These are phyloP conservation scores for Liodrosophila aerea DNA, from an alignment of 2,888 invertebrate species.

Conservation along the genomic window DNA sequence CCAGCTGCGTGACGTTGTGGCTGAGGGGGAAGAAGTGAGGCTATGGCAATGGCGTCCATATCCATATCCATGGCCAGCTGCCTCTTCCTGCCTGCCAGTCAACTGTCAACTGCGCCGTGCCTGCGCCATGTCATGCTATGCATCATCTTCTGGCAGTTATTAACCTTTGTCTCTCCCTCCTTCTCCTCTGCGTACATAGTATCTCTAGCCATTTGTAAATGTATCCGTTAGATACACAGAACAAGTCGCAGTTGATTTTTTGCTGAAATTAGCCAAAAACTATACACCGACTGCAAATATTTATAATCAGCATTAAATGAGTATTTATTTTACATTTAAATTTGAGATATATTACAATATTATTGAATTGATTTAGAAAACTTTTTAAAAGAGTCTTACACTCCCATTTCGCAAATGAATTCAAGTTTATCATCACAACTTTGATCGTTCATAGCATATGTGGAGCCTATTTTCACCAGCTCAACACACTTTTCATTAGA, in stretches of 20 bases:
- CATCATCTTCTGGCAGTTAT: slow-evolving; percentile 77
- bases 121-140: slow-evolving; percentile 73
- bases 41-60: slow-evolving; percentile 38
- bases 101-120: slow-evolving; percentile 70
- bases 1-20: slow-evolving; percentile 67
- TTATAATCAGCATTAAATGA: too few relatives aligned
- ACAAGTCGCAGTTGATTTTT: slow-evolving; percentile 29
- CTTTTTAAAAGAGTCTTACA: too few relatives aligned
- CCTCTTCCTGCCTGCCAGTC: slow-evolving; percentile 56
- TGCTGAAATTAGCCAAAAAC: too few relatives aligned
- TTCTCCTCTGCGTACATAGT: background rate
- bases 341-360: too few relatives aligned
- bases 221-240: slow-evolving; percentile 44
- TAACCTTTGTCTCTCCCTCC: slow-evolving; percentile 59
- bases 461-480: too few relatives aligned
- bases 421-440: too few relatives aligned
- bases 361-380: too few relatives aligned
- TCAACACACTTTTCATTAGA: background rate
- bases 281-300: too few relatives aligned
- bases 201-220: slow-evolving; percentile 11
- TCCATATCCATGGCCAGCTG: slow-evolving; percentile 40
- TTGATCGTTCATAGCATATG: too few relatives aligned
- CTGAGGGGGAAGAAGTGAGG: background rate
- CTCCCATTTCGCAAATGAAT: too few relatives aligned
- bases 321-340: too few relatives aligned